A percentile compares a stretch with the other conserved stretches of the same genome.
These are phyloP conservation scores for Ectemnius lituratus DNA, from an alignment of 2,888 invertebrate species.

Conservation along the genomic window DNA sequence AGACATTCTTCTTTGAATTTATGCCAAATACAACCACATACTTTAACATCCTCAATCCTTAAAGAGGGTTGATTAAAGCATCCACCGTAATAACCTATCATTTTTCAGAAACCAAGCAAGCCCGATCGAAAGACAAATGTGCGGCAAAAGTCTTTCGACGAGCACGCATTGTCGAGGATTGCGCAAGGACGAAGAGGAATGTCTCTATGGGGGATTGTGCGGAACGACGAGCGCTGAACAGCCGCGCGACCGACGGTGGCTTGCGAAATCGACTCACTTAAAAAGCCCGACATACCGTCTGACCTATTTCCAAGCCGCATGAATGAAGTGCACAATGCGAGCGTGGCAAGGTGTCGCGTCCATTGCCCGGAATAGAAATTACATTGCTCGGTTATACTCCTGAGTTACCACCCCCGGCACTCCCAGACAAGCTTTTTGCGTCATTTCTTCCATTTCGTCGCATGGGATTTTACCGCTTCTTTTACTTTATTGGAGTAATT, in stretches of 20 bases:
- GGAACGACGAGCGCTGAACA: too few species aligned
- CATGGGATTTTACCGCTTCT: background rate
- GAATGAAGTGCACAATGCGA: slow-evolving; percentile 8
- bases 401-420: slow-evolving; percentile 1
- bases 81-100: too few species aligned
- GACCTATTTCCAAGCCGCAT: slow-evolving; percentile 1
- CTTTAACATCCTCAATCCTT: too few species aligned
- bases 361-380: slow-evolving; percentile 1
- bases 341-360: background rate
- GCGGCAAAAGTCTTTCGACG: slow-evolving; percentile 30
- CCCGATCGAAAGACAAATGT: slow-evolving; percentile 12
- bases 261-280: slow-evolving; percentile 6
- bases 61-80: too few species aligned
- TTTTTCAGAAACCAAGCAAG: too few species aligned
- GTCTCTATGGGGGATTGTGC: background rate
- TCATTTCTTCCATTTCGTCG: background rate
- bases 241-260: background rate
- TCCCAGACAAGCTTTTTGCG: background rate
- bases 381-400: background rate
- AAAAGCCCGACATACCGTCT: background rate
- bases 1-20: too few species aligned
- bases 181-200: background rate
- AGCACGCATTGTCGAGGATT: slow-evolving; percentile 9
- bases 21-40: too few species aligned
- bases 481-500: too few species aligned